These are phyloP conservation scores for Zelleria hepariella DNA, from an alignment of 2,888 invertebrate species.

Conservation along the genomic window DNA sequence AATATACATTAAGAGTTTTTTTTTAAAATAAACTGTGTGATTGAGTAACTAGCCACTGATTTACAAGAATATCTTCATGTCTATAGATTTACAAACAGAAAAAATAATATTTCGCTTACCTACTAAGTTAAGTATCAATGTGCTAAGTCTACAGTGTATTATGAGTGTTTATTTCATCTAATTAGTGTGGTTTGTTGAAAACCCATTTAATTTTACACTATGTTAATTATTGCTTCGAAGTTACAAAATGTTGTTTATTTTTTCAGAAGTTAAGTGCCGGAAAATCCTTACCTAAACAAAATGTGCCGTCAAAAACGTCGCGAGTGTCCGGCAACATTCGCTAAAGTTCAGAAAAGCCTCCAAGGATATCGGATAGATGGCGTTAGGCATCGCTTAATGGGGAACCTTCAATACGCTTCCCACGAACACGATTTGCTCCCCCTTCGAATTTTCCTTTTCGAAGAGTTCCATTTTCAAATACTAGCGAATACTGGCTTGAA, in stretches of 20 bases:
- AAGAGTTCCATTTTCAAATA: slow-evolving; percentile 3
- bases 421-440: slow-evolving; percentile 17
- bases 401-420: not conserved
- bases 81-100: no score
- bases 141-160: not conserved
- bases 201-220: no score
- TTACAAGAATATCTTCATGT: no score
- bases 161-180: not conserved
- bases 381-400: slow-evolving; percentile 57
- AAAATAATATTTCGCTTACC: no score
- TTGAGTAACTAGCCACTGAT: not conserved
- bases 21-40: not conserved
- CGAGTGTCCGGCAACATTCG: slow-evolving; percentile 62
- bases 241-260: not conserved
- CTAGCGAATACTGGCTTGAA: slow-evolving; percentile 1
- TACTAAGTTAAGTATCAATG: no score
- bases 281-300: slow-evolving; percentile 2
- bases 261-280: not conserved
- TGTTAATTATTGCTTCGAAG: no score
- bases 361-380: slow-evolving; percentile 67
- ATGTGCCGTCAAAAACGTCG: slow-evolving; percentile 7
- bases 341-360: slow-evolving; percentile 59
- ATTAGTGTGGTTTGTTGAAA: no score
- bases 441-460: slow-evolving; percentile 18
- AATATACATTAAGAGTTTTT: no score